These are phyloP conservation scores for Tipula unca DNA, from an alignment of 2,888 invertebrate species.

Conservation along the genomic window DNA sequence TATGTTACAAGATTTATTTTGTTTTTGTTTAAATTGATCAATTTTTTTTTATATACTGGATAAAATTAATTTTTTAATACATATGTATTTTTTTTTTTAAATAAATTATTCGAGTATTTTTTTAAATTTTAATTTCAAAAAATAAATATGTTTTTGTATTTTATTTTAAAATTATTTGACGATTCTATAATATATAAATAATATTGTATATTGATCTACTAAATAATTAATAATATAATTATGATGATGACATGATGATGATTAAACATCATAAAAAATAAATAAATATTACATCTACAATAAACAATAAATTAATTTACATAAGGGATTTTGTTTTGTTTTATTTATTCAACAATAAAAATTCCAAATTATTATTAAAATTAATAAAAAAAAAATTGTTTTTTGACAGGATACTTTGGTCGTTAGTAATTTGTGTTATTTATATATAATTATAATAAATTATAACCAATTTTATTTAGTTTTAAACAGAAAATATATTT, in stretches of 20 bases:
- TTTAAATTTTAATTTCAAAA: not conserved
- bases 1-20: not conserved
- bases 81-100: not conserved
- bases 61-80: not conserved
- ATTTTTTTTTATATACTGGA: not conserved
- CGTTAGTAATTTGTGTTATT: not conserved
- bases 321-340: not conserved
- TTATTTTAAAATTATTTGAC: not conserved
- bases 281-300: not conserved
- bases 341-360: not conserved
- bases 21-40: not conserved
- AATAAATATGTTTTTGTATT: not conserved
- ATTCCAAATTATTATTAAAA: not conserved
- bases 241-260: too few species aligned
- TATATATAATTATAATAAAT: not conserved
- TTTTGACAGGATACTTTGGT: not conserved
- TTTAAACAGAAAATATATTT: not conserved
- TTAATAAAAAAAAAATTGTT: not conserved
- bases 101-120: not conserved
- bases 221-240: not conserved
- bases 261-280: not conserved
- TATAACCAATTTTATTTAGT: not conserved
- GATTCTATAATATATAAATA: not conserved
- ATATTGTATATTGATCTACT: not conserved
- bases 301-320: not conserved